Base-by-base conservation (phyloP, 2,797 vertebrate species). In the Pseudochromis fuscus region DNA sequence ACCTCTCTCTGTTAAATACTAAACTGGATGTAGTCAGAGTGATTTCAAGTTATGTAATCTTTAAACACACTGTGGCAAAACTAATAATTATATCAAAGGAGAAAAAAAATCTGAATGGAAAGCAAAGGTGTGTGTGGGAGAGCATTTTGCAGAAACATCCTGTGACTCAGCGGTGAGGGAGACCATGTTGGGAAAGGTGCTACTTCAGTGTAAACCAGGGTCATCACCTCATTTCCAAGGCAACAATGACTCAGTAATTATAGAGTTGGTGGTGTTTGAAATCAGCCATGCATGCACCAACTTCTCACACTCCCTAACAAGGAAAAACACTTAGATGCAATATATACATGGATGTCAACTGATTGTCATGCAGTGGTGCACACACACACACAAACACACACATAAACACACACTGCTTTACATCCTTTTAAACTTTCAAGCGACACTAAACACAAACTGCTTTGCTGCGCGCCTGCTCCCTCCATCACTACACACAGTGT, bases 241-340 rank as follows among this genome's bases (percentile, higher is more conserved):
- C 30, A 77, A 72, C 79, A 72, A 31, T 68, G 55, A 82, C 60
- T 77, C 23, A 37, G 70, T 84, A 77, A 84, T 82, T 72, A 80
- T 42, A 51, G 65, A 75, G 66, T 38, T 57, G 42, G 50, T 48
- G 58, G 37, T 56, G 44, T 52, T 42, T 76, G 23, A 72, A 82
- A 51, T 72, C 63, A 73, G 48, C 33, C 76, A 74, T 60, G 67
- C 72, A 77, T 57, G 42, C 24, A 40, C 24, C 64, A 48, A 72
- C 65, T 75, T 77, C 56, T 80, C 2, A 71, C 67, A 27, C 57
- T 72, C 45, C 56, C 48, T 67, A 66, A 65, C 74, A 82, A 68
- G 60, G 56, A 72, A 81, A 87, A 85, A 83, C 73, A 78, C 78
- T 83, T 64, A 67, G 45, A 64, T 38, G 21, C 13, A 38, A n/a